Evolutionary conservation across 2,113 vertebrate species (phyloP).

Genomic region (Zosterops japonicus): DNA sequence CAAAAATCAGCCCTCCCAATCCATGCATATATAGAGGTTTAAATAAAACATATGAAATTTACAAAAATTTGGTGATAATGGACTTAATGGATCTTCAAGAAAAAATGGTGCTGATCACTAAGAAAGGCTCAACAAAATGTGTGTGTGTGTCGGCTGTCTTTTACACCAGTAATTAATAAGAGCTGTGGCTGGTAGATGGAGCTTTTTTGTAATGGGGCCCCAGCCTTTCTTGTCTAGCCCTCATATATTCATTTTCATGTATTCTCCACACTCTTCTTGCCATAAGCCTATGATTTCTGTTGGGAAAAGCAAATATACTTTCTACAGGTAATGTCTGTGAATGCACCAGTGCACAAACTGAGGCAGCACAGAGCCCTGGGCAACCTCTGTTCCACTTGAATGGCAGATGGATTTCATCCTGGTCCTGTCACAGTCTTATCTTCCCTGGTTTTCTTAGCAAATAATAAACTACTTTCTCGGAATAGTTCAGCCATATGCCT

Average conservation of each 20-base stretch:
- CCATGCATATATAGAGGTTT: not conserved
- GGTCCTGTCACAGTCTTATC: not conserved
- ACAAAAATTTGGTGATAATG: not conserved
- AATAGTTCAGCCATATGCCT: not conserved
- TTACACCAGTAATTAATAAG: not conserved
- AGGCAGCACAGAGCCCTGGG: not conserved
- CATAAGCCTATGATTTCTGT: not conserved
- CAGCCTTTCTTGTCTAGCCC: not conserved
- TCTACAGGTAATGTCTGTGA: not conserved
- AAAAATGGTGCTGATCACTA: not conserved
- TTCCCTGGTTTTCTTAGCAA: not conserved
- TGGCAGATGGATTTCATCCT: not conserved
- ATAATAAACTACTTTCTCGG: not conserved
- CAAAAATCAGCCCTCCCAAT: not conserved
- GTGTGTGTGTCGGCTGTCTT: rapidly evolving
- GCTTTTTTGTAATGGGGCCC: not conserved
- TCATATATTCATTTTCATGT: not conserved
- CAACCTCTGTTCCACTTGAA: not conserved
- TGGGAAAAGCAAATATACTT: not conserved
- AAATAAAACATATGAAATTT: not conserved
- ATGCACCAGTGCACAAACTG: not conserved
- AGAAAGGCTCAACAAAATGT: not conserved
- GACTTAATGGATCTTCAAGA: not conserved
- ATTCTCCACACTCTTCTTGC: not conserved
- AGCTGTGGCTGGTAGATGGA: not conserved